phyloP scores from a whole-genome alignment of 2,888 invertebrate genomes.

The Plebejus anna region DNA sequence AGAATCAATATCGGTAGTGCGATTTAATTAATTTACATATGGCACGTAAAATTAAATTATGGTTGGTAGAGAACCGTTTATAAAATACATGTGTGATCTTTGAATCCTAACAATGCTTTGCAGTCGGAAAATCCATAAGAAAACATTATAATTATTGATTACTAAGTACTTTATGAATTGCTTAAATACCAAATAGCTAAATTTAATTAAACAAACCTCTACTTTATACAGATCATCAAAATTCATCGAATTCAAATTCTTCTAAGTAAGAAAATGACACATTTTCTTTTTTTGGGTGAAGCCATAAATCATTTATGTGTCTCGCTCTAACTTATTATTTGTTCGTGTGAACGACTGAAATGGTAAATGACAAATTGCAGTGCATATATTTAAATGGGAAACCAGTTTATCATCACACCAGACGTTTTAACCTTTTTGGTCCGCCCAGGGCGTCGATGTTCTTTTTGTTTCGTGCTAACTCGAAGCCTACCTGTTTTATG shows the following conservation, averaged over 20 bases:
- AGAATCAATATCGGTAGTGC: conserved; percentile 24
- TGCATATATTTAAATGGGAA: conserved; percentile 44
- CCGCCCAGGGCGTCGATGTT: conserved; percentile 63
- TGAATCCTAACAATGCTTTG: neutral
- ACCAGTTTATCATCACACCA: conserved; percentile 73
- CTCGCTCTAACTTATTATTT: conserved; percentile 40
- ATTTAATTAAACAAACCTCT: neutral
- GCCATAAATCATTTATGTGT: neutral
- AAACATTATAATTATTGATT: neutral
- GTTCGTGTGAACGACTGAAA: conserved; percentile 43
- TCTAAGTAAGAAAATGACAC: neutral
- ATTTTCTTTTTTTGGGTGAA: conserved; percentile 2
- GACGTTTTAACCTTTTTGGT: conserved; percentile 56
- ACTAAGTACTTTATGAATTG: neutral
- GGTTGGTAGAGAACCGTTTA: neutral
- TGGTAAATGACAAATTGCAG: conserved; percentile 52
- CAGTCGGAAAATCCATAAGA: neutral
- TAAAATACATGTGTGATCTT: neutral
- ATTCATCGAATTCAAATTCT: neutral
- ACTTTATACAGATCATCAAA: neutral
- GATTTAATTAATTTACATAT: conserved; percentile 20
- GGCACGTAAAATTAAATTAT: neutral
- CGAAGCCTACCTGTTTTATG: conserved; percentile 43
- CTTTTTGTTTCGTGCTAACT: conserved; percentile 62
- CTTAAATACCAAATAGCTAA: neutral